Percentiles rank a stretch among this genome's conserved stretches.
Conservation (phyloP, 2,797 vertebrate genomes). For the Neostethus bicornis region DNA sequence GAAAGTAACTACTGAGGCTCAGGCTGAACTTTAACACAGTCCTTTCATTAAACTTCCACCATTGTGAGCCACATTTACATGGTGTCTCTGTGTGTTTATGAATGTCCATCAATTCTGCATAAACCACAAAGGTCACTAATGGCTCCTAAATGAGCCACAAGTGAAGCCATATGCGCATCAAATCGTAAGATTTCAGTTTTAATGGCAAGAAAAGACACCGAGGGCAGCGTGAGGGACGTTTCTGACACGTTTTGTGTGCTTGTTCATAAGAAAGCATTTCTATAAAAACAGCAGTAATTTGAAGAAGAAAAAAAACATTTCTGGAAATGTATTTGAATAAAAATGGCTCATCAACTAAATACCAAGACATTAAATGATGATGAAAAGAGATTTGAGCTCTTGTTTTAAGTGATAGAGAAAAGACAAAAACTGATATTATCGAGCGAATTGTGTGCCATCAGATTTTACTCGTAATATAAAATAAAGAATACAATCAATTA, state of each 20-base stretch:
- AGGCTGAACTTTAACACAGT: conserved; percentile 35
- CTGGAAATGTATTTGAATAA: neutral
- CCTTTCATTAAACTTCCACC: conserved; percentile 35
- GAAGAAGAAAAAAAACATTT: neutral
- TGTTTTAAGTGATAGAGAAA: neutral
- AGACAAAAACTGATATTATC: neutral
- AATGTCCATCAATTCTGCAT: conserved; percentile 24
- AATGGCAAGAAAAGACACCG: conserved; percentile 1
- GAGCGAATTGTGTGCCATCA: neutral
- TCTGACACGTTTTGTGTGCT: conserved; percentile 2
- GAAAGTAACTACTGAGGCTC: conserved; percentile 28
- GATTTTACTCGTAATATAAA: too few relatives aligned
- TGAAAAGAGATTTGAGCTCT: neutral
- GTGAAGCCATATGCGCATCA: conserved; percentile 6
- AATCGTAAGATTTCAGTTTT: conserved; percentile 9
- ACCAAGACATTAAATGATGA: neutral
- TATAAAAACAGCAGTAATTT: neutral
- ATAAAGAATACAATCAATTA: neutral
- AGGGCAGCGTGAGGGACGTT: neutral
- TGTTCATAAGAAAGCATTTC: neutral
- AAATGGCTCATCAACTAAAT: neutral
- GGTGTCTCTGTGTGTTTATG: conserved; percentile 5
- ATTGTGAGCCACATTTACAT: neutral
- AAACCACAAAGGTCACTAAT: conserved; percentile 57
- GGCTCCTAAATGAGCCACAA: conserved; percentile 40